A percentile compares a stretch with the other conserved stretches of the same genome.
phyloP scores from a whole-genome alignment of 2,113 vertebrate genomes.

The Pleuronectes platessa region DNA sequence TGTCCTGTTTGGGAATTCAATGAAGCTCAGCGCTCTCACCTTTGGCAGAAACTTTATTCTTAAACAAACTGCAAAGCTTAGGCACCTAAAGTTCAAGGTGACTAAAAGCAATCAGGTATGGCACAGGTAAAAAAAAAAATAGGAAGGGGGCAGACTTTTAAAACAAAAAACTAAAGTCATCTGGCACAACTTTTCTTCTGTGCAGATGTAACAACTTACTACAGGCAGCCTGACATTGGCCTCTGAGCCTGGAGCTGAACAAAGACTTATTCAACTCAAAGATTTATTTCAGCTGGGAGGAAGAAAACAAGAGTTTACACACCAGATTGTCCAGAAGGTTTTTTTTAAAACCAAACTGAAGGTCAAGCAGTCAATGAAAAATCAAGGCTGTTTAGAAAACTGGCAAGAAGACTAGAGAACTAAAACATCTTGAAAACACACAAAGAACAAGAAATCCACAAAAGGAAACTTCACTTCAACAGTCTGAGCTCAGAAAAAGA shows the following conservation, averaged over 20 bases:
- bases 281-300: neutral
- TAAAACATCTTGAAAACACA: too few species aligned
- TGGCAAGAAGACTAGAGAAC: too few species aligned
- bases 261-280: neutral
- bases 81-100: neutral
- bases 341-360: too few species aligned
- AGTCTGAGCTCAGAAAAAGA: neutral
- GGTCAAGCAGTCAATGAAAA: too few species aligned
- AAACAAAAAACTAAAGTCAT: neutral
- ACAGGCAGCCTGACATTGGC: neutral
- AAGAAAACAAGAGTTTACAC: neutral
- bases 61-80: neutral
- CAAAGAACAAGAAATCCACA: too few species aligned
- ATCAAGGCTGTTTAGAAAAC: too few species aligned
- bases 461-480: too few species aligned
- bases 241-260: neutral
- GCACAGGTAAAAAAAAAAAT: neutral
- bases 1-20: too few species aligned
- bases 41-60: neutral
- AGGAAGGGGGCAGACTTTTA: too few species aligned
- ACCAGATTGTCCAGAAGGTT: neutral
- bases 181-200: neutral
- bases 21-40: too few species aligned
- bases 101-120: neutral
- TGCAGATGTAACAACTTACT: neutral